These are phyloP conservation scores for Telmatochromis sp. DNA, from an alignment of 2,113 vertebrate species.

Conservation along the genomic window DNA sequence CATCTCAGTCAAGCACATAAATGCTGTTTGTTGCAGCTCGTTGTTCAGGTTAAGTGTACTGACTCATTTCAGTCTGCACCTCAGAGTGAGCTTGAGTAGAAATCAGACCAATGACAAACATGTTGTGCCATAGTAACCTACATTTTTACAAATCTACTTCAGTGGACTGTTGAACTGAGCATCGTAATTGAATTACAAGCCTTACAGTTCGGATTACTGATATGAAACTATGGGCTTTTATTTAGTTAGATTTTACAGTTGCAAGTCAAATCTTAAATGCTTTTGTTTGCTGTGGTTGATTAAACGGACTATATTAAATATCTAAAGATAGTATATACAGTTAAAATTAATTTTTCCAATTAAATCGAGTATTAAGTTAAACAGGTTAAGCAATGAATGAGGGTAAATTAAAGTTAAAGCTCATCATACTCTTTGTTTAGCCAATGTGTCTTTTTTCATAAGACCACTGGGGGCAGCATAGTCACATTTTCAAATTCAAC, in stretches of 20 bases:
- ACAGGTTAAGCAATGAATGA: neutral
- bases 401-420: neutral
- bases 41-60: neutral
- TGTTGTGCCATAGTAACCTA: neutral
- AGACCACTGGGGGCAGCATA: neutral
- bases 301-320: neutral
- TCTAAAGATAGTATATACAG: neutral
- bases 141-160: neutral
- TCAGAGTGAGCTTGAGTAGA: neutral
- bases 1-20: constrained; percentile 6
- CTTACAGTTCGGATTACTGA: neutral
- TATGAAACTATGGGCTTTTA: neutral
- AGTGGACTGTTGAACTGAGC: neutral
- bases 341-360: neutral
- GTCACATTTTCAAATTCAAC: neutral
- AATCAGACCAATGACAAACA: neutral
- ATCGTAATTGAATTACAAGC: neutral
- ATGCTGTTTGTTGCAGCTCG: neutral
- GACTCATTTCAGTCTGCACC: neutral
- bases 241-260: neutral
- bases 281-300: neutral
- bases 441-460: neutral
- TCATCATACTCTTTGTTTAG: neutral
- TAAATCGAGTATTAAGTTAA: neutral
- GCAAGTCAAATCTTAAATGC: accelerated